Evolutionary conservation across 1,140 invertebrate species (phyloP).

Genomic region (Papilio helenus): DNA sequence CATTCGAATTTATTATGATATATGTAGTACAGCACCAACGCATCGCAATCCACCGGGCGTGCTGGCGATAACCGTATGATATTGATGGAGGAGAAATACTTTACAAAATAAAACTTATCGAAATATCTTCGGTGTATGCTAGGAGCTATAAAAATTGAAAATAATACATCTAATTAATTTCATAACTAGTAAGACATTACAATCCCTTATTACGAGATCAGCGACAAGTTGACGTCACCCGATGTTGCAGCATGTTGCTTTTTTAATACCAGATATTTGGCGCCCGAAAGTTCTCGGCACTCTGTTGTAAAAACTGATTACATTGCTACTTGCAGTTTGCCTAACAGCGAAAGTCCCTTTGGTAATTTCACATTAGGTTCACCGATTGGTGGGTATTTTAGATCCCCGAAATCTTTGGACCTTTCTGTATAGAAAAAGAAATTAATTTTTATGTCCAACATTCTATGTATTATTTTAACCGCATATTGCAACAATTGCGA

Average conservation of each 20-base stretch:
- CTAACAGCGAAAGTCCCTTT: slow-evolving; percentile 59
- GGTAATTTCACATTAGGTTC: slow-evolving; percentile 68
- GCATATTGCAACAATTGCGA: slow-evolving; percentile 81
- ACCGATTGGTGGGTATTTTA: slow-evolving; percentile 76
- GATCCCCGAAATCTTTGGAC: slow-evolving; percentile 78
- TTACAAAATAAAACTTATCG: slow-evolving; percentile 82
- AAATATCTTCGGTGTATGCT: slow-evolving; percentile 83
- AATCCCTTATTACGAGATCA: slow-evolving; percentile 82
- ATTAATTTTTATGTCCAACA: slow-evolving; percentile 71
- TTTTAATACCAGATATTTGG: neutral
- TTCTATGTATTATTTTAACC: slow-evolving; percentile 76
- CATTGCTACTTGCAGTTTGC: slow-evolving; percentile 16
- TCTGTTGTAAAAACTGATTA: slow-evolving; percentile 1
- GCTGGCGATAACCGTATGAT: slow-evolving; percentile 58
- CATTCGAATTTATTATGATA: slow-evolving; percentile 54
- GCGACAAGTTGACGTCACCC: slow-evolving; percentile 73
- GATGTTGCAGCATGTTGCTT: slow-evolving; percentile 53
- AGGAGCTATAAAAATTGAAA: slow-evolving; percentile 83
- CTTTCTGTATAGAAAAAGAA: slow-evolving; percentile 65
- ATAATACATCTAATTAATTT: slow-evolving; percentile 83
- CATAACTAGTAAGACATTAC: slow-evolving; percentile 82
- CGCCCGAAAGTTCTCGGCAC: neutral
- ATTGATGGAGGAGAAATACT: slow-evolving; percentile 82
- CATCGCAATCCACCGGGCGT: slow-evolving; percentile 40
- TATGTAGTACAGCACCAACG: slow-evolving; percentile 50